Evolutionary conservation across 1,140 invertebrate species (phyloP), one percentile per base, ranked within the genome.

Genomic region (Radopholus similis): DNA sequence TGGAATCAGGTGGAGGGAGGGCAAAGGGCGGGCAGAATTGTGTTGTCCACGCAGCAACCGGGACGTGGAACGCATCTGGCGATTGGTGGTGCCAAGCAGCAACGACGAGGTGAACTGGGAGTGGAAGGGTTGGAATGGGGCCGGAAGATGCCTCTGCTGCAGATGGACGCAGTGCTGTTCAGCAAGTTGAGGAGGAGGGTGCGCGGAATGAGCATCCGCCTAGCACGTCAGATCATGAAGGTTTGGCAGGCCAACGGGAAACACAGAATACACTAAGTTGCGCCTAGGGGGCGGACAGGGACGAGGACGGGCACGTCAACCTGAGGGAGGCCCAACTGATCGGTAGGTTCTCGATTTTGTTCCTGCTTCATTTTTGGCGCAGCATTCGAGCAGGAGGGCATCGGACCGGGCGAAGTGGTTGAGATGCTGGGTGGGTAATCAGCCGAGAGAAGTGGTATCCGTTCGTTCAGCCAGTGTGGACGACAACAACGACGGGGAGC

Each of bases 171-270:
- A 2, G 65, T 76, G 30, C 49, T 74, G 34, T 81, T 82, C 59
- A 72, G 72, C 34, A 79, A 79, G 38, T 51, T 78, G 34, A 64
- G 77, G 38, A 54, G 62, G 44, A 30, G 78, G 30, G 68, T 81
- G 30, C 49, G 78, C 53, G 78, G 78, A 55, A 81, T 81, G 78
- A 81, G 80, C 30, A 81, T 81, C 56, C 60, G 78, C 18, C 64
- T 81, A 34, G 78, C 78, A 5, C 49, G 81, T 40, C 78, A 81
- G 54, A 81, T 81, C 23, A 83, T 81, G 78, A 81, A 81, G 74
- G 80, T 79, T 30, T 40, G 9, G 32, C 15, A 18, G 15, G 49
- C 44, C 47, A 9, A 44, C 21, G 18, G 9, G 6, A 64, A 69
- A 49, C 44, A 11, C 37, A 42, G 26, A 80, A 9, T 51, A n/a